Evolutionary conservation across 2,888 invertebrate genomes (phyloP), one percentile per base, ranked within the genome.

Genomic region (Thera obeliscata): DNA sequence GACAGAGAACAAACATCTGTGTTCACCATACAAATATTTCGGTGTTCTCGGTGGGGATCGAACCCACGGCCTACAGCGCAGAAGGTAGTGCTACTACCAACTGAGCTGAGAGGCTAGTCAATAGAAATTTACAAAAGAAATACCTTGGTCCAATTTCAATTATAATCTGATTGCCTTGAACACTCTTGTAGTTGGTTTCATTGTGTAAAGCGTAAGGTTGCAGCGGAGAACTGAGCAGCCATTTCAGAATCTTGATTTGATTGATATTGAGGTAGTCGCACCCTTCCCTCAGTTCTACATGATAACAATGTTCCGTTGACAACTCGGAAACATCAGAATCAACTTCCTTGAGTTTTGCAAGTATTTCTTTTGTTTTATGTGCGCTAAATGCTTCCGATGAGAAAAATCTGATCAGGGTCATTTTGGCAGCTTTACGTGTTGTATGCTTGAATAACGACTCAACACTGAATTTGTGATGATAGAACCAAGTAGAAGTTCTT

Each of bases 81-180:
- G 22, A 22, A 22, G 22, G 22, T 1, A 22, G 22, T 0, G 22
- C 22, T 22, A 1, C 22, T 22, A 22, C 22, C 22, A 22, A 22
- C 22, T 22, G 22, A 22, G 22, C 22, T 22, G 22, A 22, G 22
- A 22, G 22, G 22, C 22, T 22, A 22, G 22, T 22, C 22, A 22
- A 22, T 22, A 22, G 22, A 22, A 22, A 22, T 22, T 22, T 50
- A 50, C 6, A 12, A 5, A 50, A 22, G 12, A 5, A 33, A 78
- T 91, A 96, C 97, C 97, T 96, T 48, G 98, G 98, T 38, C 98
- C 98, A 84, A 98, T 97, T 95, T 98, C 98, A 78, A 98, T 94
- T 5, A 98, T 73, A 41, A 90, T 84, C 70, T 93, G 86, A 66
- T 89, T 86, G 49, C 83, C 79, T 56, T 83, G 80, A 41, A 88